These are phyloP conservation scores for Uria aalge DNA, from an alignment of 2,113 vertebrate genomes.

Conservation along the genomic window DNA sequence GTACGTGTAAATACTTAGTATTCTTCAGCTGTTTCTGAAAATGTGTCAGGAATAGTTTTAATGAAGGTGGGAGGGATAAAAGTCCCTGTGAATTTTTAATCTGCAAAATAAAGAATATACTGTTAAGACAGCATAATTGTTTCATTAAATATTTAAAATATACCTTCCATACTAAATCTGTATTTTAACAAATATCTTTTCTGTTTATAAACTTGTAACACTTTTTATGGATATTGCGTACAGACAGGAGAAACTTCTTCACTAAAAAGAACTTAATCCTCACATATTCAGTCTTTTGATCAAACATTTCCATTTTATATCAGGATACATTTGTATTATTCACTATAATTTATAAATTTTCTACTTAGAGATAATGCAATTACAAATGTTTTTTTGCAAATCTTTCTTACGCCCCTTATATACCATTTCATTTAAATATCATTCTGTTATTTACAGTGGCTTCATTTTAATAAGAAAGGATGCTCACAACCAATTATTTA, in stretches of 20 bases:
- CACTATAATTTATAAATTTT: conserved; percentile 26
- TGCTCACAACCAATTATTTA: conserved; percentile 33
- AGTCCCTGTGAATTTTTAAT: conserved; percentile 24
- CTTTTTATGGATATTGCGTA: neutral
- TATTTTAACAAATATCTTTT: neutral
- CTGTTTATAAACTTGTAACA: neutral
- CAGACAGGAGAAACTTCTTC: neutral
- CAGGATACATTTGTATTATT: conserved; percentile 32
- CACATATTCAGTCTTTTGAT: neutral
- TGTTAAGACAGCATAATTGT: conserved; percentile 5
- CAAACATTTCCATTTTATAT: conserved; percentile 28
- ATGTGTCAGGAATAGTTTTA: neutral
- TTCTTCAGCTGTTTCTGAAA: neutral
- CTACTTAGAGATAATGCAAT: conserved; percentile 28
- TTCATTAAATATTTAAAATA: conserved; percentile 63
- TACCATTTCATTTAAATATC: conserved; percentile 37
- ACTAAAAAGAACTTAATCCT: neutral
- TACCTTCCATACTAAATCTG: neutral
- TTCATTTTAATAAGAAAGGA: conserved; percentile 50
- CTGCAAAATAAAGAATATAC: conserved; percentile 12
- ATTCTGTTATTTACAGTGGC: conserved; percentile 42
- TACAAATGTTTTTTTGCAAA: conserved; percentile 36
- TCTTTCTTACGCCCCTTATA: conserved; percentile 22
- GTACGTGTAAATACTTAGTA: neutral
- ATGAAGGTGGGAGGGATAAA: neutral